Evolutionary conservation across 2,888 invertebrate genomes (phyloP).

Genomic region (Drosophila cognata): DNA sequence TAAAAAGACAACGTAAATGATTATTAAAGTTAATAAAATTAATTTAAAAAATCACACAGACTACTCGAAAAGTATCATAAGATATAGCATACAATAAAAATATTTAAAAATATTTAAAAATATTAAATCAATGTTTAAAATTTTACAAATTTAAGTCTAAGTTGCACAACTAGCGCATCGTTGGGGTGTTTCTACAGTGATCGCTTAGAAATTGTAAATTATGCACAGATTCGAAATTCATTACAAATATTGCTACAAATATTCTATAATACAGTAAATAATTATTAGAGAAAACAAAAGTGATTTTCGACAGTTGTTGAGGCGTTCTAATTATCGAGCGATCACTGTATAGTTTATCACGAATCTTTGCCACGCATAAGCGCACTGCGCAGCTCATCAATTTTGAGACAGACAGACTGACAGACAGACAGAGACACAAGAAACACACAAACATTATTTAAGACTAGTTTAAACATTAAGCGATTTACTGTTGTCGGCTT

Average conservation of each 20-base stretch:
- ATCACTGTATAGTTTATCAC: constrained; percentile 12
- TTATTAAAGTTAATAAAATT: not conserved
- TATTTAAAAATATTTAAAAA: not conserved
- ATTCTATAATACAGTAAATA: not conserved
- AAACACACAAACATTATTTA: constrained; percentile 74
- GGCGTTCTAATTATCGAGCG: not conserved
- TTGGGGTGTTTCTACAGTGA: constrained; percentile 13
- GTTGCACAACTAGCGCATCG: constrained; percentile 29
- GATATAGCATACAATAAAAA: not conserved
- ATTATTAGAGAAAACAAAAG: not conserved
- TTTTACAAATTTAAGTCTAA: not conserved
- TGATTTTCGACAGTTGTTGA: not conserved
- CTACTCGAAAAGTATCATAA: not conserved
- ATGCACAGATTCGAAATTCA: not conserved
- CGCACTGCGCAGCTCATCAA: constrained; percentile 38
- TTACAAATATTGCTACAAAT: not conserved
- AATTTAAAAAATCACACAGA: not conserved
- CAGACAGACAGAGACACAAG: constrained; percentile 48
- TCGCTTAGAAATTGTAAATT: not conserved
- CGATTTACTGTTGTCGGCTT: constrained; percentile 52
- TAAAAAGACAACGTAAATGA: not conserved
- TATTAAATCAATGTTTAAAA: not conserved
- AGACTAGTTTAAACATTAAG: constrained; percentile 74
- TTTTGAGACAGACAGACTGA: constrained; percentile 33
- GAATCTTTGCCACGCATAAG: constrained; percentile 43